These are phyloP conservation scores for Monopterus albus DNA, from an alignment of 2,113 vertebrate genomes.

Conservation along the genomic window DNA sequence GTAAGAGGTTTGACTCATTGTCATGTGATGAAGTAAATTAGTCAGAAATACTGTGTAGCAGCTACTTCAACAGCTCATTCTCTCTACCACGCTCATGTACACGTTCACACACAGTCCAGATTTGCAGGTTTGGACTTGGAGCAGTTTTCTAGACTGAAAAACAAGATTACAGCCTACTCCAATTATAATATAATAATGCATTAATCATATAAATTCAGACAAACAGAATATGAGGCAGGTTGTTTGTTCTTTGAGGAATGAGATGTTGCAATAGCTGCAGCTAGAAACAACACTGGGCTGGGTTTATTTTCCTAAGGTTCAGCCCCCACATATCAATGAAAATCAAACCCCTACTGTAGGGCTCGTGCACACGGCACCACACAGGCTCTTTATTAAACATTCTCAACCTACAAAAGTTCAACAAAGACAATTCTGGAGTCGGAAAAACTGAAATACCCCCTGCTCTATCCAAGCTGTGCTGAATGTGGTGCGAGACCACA, in stretches of 20 bases:
- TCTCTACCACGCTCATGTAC: not conserved
- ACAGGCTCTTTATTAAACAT: slow-evolving; percentile 21
- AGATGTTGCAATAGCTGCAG: slow-evolving; percentile 33
- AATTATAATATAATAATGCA: slow-evolving; percentile 39
- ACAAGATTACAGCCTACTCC: slow-evolving; percentile 18
- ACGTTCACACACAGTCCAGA: slow-evolving; percentile 1
- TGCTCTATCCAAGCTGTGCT: slow-evolving; percentile 15
- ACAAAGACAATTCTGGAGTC: not conserved
- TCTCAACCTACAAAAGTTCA: slow-evolving; percentile 9
- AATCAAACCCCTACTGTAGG: slow-evolving; percentile 42
- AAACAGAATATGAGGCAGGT: slow-evolving; percentile 36
- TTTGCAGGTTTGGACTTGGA: slow-evolving; percentile 4
- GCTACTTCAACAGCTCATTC: not conserved
- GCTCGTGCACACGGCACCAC: not conserved
- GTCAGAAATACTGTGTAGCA: slow-evolving; percentile 26
- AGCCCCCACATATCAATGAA: slow-evolving; percentile 22
- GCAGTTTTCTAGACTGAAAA: slow-evolving; percentile 32
- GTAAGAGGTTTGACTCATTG: slow-evolving; percentile 37
- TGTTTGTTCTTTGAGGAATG: slow-evolving; percentile 28
- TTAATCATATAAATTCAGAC: no score
- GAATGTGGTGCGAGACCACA: slow-evolving; percentile 33
- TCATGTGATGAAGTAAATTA: slow-evolving; percentile 39
- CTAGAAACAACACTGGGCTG: slow-evolving; percentile 1
- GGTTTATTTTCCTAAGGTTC: slow-evolving; percentile 43
- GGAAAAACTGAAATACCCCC: not conserved